Percentiles rank a stretch among this genome's conserved stretches.
phyloP scores from a whole-genome alignment of 2,888 invertebrate genomes.

The Seladonia tumulorum region DNA sequence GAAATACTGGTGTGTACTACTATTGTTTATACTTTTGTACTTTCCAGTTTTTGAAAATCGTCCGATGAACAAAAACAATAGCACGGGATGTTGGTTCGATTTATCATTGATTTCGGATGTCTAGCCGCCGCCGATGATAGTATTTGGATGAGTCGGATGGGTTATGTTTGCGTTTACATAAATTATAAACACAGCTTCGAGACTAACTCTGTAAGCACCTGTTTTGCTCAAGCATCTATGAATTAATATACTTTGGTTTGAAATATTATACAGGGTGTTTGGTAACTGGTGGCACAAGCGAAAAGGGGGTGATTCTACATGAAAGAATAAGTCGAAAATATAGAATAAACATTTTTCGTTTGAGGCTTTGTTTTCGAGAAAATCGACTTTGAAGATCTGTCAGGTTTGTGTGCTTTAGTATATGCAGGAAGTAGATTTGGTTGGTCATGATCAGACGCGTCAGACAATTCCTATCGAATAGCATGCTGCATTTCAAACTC shows the following conservation, averaged over 20 bases:
- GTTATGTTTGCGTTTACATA: not conserved
- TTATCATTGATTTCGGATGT: not conserved
- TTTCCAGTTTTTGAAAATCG: not conserved
- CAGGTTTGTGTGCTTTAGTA: no score
- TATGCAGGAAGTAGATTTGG: no score
- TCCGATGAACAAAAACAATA: not conserved
- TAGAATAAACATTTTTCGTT: no score
- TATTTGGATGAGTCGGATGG: not conserved
- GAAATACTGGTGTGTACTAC: not conserved
- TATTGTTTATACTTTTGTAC: not conserved
- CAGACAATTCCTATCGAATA: no score
- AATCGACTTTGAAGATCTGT: no score
- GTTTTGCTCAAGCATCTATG: not conserved
- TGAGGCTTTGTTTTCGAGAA: no score
- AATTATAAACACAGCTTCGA: not conserved
- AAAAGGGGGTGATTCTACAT: no score
- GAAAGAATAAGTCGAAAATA: no score
- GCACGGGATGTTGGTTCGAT: not conserved
- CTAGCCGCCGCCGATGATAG: not conserved
- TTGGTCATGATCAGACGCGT: no score
- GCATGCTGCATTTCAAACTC: no score
- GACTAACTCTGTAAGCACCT: not conserved
- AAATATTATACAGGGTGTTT: no score
- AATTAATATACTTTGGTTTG: not conserved
- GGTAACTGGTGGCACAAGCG: no score